These are phyloP conservation scores for Vireo altiloquus DNA, from an alignment of 2,113 vertebrate genomes.

Conservation along the genomic window DNA sequence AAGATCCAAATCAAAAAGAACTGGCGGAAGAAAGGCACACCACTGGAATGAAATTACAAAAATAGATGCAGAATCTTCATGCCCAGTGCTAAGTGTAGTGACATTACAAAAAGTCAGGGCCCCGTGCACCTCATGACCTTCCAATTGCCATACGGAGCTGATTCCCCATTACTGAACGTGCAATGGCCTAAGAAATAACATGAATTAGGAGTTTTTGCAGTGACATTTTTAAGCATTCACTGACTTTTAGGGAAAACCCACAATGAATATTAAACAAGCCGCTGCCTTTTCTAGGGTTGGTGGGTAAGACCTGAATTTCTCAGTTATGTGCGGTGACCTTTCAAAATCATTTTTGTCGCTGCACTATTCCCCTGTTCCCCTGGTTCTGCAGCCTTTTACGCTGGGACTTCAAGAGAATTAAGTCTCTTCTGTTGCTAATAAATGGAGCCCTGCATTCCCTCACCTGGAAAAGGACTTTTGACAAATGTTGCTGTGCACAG, in stretches of 20 bases:
- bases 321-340: neutral
- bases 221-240: slow-evolving; percentile 32
- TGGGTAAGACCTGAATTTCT: neutral
- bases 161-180: neutral
- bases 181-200: neutral
- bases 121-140: neutral
- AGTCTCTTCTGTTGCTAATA: neutral
- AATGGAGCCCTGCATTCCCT: neutral
- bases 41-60: neutral
- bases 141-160: neutral
- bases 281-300: neutral
- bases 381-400: neutral
- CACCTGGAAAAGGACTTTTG: neutral
- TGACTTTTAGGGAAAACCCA: slow-evolving; percentile 29
- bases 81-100: neutral
- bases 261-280: slow-evolving; percentile 3
- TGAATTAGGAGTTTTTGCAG: neutral
- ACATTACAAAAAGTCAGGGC: neutral
- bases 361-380: neutral
- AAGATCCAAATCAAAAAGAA: neutral
- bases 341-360: neutral
- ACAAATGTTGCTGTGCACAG: neutral
- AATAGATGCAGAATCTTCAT: neutral
- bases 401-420: neutral
- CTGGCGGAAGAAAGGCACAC: neutral